phyloP scores from a whole-genome alignment of 2,797 vertebrate genomes.

The Tenualosa thibaudeaui region DNA sequence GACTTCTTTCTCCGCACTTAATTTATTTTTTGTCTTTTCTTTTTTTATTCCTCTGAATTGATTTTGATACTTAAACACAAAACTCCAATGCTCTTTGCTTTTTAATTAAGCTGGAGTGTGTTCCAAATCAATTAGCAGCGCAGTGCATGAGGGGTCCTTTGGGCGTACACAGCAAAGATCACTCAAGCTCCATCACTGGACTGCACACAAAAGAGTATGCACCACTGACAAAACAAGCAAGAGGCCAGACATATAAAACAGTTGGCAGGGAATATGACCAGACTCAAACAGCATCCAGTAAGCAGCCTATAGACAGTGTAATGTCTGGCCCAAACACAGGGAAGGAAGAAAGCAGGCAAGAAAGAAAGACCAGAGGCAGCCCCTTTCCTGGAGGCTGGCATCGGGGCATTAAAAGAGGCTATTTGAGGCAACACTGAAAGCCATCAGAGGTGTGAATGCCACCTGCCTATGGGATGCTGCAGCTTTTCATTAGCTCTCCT shows the following conservation, averaged over 20 bases:
- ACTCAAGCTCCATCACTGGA: not conserved
- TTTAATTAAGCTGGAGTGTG: slow-evolving; percentile 53
- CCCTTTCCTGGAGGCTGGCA: not conserved
- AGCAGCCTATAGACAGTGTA: not conserved
- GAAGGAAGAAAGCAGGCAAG: not conserved
- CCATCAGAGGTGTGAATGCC: not conserved
- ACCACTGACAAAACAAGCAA: slow-evolving; percentile 7
- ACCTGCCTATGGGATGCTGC: not conserved
- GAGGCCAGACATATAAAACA: not conserved
- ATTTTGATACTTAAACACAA: slow-evolving; percentile 33
- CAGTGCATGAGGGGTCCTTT: slow-evolving; percentile 39
- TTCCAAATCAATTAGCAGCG: slow-evolving; percentile 49
- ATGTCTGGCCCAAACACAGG: not conserved
- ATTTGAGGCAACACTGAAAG: not conserved
- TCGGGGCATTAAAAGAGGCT: not conserved
- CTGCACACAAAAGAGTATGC: slow-evolving; percentile 15
- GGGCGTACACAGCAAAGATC: slow-evolving; percentile 29
- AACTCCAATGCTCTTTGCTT: slow-evolving; percentile 51
- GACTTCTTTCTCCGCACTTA: slow-evolving; percentile 45
- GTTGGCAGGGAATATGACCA: not conserved
- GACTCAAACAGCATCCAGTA: not conserved
- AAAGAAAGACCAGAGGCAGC: too few relatives aligned
- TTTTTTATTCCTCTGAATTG: slow-evolving; percentile 18
- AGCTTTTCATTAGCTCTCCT: not conserved
- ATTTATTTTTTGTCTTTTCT: not conserved